Conservation (phyloP, 2,888 invertebrate genomes). For the Taenaris catops region DNA sequence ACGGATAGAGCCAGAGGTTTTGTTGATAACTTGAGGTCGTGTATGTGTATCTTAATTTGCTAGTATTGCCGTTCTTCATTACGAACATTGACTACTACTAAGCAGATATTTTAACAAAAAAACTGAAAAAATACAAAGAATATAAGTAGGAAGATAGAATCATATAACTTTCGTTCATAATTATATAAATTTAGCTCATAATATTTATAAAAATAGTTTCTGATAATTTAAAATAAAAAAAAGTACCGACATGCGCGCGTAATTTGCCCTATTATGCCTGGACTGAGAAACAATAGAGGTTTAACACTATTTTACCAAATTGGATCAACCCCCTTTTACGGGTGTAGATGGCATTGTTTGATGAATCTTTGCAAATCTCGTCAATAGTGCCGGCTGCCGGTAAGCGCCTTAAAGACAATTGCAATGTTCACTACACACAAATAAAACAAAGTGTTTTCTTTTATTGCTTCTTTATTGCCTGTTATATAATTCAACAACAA, state of each 20-base stretch:
- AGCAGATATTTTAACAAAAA: too few relatives aligned
- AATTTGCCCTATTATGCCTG: slow-evolving; percentile 58
- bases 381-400: slow-evolving; percentile 40
- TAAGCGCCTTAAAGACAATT: slow-evolving; percentile 21
- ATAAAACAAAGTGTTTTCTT: slow-evolving; percentile 9
- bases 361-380: slow-evolving; percentile 47
- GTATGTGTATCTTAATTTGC: too few relatives aligned
- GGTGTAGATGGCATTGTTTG: slow-evolving; percentile 23
- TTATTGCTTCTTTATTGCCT: slow-evolving; percentile 4
- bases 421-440: slow-evolving; percentile 11
- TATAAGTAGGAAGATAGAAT: too few relatives aligned
- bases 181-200: too few relatives aligned
- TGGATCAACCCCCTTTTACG: slow-evolving; percentile 59
- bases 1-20: too few relatives aligned
- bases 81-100: too few relatives aligned
- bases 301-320: slow-evolving; percentile 54
- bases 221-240: background rate
- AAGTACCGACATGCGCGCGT: slow-evolving; percentile 54
- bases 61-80: too few relatives aligned
- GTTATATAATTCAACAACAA: slow-evolving; percentile 6
- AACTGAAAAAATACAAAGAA: too few relatives aligned
- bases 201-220: too few relatives aligned
- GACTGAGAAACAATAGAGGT: slow-evolving; percentile 53
- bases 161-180: too few relatives aligned
- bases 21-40: too few relatives aligned